Base-by-base conservation (phyloP, 2,888 invertebrate genomes). In the Syritta pipiens region DNA sequence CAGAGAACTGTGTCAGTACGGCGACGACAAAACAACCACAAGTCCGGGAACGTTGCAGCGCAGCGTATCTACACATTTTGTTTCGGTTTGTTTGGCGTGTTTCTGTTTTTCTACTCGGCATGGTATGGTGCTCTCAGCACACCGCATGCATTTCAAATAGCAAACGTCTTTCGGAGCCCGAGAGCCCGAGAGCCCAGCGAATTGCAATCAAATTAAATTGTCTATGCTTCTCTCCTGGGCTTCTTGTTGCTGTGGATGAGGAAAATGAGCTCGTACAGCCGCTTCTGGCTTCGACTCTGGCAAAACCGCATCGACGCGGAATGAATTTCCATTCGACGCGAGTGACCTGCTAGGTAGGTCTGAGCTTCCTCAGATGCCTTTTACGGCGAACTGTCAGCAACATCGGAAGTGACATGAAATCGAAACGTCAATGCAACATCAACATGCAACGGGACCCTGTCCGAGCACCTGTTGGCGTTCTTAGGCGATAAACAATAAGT, bases 1-100 rank as follows among this genome's bases (percentile, higher is more conserved):
- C n/a, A 12, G 10, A 68, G 46, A 74, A 79, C 28, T 74, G 63
- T 74, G 79, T 72, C 77, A 77, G 72, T 72, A 67, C 42, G 65
- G 30, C 51, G 59, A 49, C 49, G 19, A 42, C 57, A 71, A 76
- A 51, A 17, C 35, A 46, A 59, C 71, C 51, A 60, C 65, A 68
- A 37, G 30, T 22, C n/a, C 22, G 37, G 24, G 40, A 59, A 60
- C 59, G 32, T 17, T 22, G 35, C 55, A 9, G 40, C 10, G 26
- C 30, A 46, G n/a, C 48, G n/a, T n/a, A n/a, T n/a, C n/a, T n/a
- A n/a, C n/a, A n/a, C 40, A 30, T 42, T 44, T 44, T 51, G 42
- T 42, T 28, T 63, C 10, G 20, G 30, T 42, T 53, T 62, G 49
- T 19, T 49, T 48, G 10, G 3, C 46, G 6, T 35, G 19, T 12